These are phyloP conservation scores for Epirrita christyi DNA, from an alignment of 2,888 invertebrate species.

Conservation along the genomic window DNA sequence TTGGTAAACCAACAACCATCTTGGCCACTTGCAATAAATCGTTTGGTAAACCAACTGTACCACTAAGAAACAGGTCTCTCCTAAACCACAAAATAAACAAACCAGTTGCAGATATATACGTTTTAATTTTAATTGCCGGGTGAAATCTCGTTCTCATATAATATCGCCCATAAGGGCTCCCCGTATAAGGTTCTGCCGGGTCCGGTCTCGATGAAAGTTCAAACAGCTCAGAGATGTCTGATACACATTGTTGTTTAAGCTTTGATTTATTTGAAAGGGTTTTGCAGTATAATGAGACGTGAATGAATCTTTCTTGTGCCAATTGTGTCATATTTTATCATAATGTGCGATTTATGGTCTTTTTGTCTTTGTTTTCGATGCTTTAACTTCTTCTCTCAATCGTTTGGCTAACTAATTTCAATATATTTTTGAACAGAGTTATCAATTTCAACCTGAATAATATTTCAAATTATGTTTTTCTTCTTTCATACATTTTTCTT, in stretches of 20 bases:
- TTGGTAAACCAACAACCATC: conserved; percentile 6
- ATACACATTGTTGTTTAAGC: conserved; percentile 34
- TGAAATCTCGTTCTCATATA: conserved; percentile 42
- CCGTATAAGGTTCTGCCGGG: conserved; percentile 27
- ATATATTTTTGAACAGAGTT: no score
- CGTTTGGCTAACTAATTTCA: no score
- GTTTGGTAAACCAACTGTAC: conserved; percentile 15
- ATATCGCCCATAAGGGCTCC: conserved; percentile 34
- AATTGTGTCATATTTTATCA: conserved; percentile 28
- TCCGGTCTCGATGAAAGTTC: conserved; percentile 30
- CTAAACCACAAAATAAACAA: conserved; percentile 25
- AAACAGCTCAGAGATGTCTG: conserved; percentile 33
- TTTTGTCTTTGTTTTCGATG: conserved; percentile 14
- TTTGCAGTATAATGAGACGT: conserved; percentile 31
- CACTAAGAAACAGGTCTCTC: conserved; percentile 6
- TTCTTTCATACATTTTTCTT: not conserved
- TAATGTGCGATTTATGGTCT: conserved; percentile 22
- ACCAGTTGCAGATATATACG: conserved; percentile 36
- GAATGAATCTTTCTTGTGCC: conserved; percentile 25
- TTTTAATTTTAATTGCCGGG: conserved; percentile 45
- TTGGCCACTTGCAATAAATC: conserved; percentile 4
- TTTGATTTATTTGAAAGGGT: conserved; percentile 31
- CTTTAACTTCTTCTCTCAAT: not conserved
- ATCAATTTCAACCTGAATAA: no score
- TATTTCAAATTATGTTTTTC: not conserved